Evolutionary conservation across 2,888 invertebrate species (phyloP).

Genomic region (Drosophila tanythrix): DNA sequence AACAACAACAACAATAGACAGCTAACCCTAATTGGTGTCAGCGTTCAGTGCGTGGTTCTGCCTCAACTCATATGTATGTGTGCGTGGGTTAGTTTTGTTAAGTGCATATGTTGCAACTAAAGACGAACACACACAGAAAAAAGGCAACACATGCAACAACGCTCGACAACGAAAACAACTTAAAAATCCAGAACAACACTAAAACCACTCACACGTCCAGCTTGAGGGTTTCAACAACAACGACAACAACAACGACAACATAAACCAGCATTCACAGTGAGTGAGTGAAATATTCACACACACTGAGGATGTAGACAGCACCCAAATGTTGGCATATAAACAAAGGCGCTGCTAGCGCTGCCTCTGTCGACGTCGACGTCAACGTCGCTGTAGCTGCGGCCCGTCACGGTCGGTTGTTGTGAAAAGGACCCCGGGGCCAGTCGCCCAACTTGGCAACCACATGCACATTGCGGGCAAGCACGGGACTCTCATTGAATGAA

Average conservation of each 20-base stretch:
- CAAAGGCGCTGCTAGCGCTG: slow-evolving; percentile 58
- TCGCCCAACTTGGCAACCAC: slow-evolving; percentile 56
- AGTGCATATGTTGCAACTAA: slow-evolving; percentile 68
- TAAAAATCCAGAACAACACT: slow-evolving; percentile 80
- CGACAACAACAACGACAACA: slow-evolving; percentile 36
- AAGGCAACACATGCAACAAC: slow-evolving; percentile 64
- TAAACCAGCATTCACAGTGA: slow-evolving; percentile 21
- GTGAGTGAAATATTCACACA: slow-evolving; percentile 34
- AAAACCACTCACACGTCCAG: slow-evolving; percentile 76
- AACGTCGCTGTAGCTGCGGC: slow-evolving; percentile 20
- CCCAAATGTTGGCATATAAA: slow-evolving; percentile 73
- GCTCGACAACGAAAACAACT: slow-evolving; percentile 77
- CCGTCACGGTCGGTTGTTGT: slow-evolving; percentile 35
- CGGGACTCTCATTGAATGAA: slow-evolving; percentile 21
- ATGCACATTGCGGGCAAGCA: slow-evolving; percentile 53
- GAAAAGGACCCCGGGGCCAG: slow-evolving; percentile 57
- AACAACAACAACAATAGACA: slow-evolving; percentile 29
- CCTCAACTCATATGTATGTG: slow-evolving; percentile 16
- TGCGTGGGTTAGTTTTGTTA: slow-evolving; percentile 31
- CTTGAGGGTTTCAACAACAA: slow-evolving; percentile 65
- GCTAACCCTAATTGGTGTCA: slow-evolving; percentile 78
- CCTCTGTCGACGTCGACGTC: slow-evolving; percentile 11
- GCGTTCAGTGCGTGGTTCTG: slow-evolving; percentile 60
- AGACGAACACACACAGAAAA: slow-evolving; percentile 59
- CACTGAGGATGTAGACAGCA: slow-evolving; percentile 31